phyloP scores from a whole-genome alignment of 1,140 invertebrate genomes.

The Globodera ellingtonae region DNA sequence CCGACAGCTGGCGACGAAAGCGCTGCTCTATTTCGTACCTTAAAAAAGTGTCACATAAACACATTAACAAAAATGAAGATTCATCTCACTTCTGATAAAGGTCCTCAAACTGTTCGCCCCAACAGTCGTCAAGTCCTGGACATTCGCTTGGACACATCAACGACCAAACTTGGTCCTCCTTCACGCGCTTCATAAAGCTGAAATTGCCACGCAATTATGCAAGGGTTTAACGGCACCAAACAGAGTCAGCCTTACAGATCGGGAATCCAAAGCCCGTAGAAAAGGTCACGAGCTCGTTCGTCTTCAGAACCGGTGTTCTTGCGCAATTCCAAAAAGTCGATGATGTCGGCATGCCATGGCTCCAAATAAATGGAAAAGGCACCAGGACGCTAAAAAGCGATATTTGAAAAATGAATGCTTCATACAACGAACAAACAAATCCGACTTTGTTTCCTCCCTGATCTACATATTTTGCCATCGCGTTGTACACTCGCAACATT shows the following conservation, averaged over 20 bases:
- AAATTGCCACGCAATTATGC: background rate
- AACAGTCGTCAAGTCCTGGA: constrained; percentile 85
- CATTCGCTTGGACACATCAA: constrained; percentile 94
- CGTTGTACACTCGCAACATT: constrained; percentile 93
- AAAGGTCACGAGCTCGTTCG: constrained; percentile 87
- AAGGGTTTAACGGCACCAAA: too few relatives aligned
- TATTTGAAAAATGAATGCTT: background rate
- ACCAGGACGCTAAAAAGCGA: constrained; percentile 78
- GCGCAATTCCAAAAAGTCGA: constrained; percentile 88
- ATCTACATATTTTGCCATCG: constrained; percentile 93
- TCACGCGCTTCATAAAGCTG: constrained; percentile 90
- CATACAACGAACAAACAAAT: background rate
- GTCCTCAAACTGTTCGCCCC: constrained; percentile 90
- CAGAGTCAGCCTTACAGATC: constrained; percentile 73
- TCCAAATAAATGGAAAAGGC: constrained; percentile 98
- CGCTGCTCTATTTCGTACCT: constrained; percentile 83
- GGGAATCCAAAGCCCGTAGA: constrained; percentile 96
- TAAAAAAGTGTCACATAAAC: background rate
- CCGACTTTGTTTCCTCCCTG: constrained; percentile 90
- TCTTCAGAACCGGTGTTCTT: constrained; percentile 95
- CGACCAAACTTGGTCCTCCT: constrained; percentile 83
- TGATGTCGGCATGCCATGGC: constrained; percentile 97
- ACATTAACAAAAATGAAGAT: too few relatives aligned
- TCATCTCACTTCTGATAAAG: constrained; percentile 77
- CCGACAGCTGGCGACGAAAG: constrained; percentile 78